Evolutionary conservation across 1,140 invertebrate genomes (phyloP).

Genomic region (Drosophila saltans): DNA sequence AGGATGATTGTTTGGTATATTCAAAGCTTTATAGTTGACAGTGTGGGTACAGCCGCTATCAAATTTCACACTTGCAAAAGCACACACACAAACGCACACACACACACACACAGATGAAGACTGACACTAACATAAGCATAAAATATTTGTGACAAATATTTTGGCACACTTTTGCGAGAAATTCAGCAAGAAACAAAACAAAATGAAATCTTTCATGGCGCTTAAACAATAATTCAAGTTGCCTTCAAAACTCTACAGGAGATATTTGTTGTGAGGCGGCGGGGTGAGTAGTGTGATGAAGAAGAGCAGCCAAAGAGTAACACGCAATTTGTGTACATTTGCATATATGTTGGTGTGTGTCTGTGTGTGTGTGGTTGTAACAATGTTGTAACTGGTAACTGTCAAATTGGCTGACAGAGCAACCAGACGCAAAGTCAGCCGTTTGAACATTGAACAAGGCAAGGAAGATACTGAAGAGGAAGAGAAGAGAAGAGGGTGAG

Average conservation of each 20-base stretch:
- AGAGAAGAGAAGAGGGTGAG: neutral
- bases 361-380: slow-evolving; percentile 43
- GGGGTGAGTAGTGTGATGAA: neutral
- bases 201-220: slow-evolving; percentile 34
- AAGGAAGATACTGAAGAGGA: neutral
- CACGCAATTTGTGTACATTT: slow-evolving; percentile 35
- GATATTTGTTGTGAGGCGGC: neutral
- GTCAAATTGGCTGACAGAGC: slow-evolving; percentile 75
- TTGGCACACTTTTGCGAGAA: slow-evolving; percentile 2
- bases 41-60: neutral
- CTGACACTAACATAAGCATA: neutral
- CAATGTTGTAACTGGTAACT: slow-evolving; percentile 76
- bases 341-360: neutral
- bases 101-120: neutral
- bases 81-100: neutral
- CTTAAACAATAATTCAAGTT: slow-evolving; percentile 61
- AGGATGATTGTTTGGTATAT: neutral
- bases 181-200: slow-evolving; percentile 28
- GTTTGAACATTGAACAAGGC: slow-evolving; percentile 17
- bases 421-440: slow-evolving; percentile 36
- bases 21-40: neutral
- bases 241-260: slow-evolving; percentile 9
- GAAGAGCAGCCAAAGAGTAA: neutral
- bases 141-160: slow-evolving; percentile 3
- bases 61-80: neutral